A percentile compares a stretch with the other conserved stretches of the same genome.
Conservation (phyloP, 2,113 vertebrate species). For the Psittacula cyanocephala region DNA sequence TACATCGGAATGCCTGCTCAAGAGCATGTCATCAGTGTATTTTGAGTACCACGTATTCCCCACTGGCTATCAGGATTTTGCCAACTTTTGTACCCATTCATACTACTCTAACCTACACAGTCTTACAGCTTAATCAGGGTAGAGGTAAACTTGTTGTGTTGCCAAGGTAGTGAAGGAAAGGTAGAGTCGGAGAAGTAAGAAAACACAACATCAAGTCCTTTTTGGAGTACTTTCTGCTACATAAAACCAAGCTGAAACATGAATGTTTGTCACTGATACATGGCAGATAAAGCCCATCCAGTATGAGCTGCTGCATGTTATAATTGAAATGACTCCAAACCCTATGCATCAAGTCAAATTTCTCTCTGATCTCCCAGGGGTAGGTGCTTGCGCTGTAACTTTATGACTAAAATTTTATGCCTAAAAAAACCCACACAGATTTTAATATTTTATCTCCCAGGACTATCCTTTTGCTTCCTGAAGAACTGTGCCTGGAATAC, state of each 20-base stretch:
- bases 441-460: background rate
- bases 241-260: background rate
- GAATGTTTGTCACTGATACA: background rate
- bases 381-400: background rate
- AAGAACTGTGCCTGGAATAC: background rate
- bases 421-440: background rate
- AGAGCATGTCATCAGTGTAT: background rate
- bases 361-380: background rate
- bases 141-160: background rate
- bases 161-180: background rate
- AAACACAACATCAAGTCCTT: background rate
- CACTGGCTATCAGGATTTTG: background rate
- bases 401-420: background rate
- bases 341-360: background rate
- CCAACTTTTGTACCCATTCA: background rate
- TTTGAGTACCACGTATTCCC: background rate
- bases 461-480: background rate
- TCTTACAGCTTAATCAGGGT: background rate
- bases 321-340: background rate
- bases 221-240: background rate
- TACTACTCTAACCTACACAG: background rate
- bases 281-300: background rate
- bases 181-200: background rate
- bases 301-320: fast-evolving
- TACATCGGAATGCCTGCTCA: background rate